phyloP scores from a whole-genome alignment of 2,888 invertebrate genomes.

The Ornithoptera alexandrae region DNA sequence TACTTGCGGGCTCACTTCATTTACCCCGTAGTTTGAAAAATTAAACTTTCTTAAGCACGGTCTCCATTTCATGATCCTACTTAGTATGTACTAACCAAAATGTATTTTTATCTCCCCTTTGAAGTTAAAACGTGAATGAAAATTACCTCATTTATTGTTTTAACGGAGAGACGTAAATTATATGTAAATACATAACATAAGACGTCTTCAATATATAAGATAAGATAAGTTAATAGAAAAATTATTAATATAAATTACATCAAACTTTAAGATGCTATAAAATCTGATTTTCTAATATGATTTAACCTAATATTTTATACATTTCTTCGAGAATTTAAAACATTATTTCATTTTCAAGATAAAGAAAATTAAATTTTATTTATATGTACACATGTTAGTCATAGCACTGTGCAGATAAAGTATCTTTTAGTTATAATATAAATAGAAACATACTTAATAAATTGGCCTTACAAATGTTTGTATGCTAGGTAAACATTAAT shows the following conservation, averaged over 20 bases:
- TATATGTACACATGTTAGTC: no score
- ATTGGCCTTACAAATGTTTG: no score
- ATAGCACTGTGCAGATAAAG: no score
- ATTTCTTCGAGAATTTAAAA: no score
- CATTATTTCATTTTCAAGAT: no score
- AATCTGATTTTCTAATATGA: background rate
- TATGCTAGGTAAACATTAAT: no score
- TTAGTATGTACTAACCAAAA: background rate
- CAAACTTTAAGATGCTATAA: background rate
- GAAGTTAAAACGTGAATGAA: background rate
- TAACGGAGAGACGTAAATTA: background rate
- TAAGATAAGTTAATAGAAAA: background rate
- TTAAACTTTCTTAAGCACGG: constrained; percentile 23
- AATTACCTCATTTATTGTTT: background rate
- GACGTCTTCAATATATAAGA: no score
- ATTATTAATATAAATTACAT: background rate
- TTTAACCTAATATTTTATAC: no score
- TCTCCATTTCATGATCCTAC: constrained; percentile 14
- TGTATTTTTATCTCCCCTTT: background rate
- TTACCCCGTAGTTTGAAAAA: constrained; percentile 18
- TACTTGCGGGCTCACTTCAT: constrained; percentile 14
- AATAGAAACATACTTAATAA: no score
- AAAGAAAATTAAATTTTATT: no score
- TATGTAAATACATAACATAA: no score
- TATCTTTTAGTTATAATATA: no score